phyloP scores from a whole-genome alignment of 2,888 invertebrate species.

The Lymantria monacha region DNA sequence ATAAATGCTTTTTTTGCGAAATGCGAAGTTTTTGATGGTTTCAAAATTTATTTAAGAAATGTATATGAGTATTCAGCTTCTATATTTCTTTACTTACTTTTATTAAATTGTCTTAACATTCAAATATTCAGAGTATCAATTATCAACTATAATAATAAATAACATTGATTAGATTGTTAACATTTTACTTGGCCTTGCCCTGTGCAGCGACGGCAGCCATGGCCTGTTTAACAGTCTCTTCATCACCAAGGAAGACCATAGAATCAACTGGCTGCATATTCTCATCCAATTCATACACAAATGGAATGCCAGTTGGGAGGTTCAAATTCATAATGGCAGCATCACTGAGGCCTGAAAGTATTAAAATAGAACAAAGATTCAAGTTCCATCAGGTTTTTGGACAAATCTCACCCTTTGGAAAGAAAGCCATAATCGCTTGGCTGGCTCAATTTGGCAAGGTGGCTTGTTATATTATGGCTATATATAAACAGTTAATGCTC shows the following conservation, averaged over 20 bases:
- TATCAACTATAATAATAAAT: conserved; percentile 16
- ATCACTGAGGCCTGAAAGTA: conserved; percentile 83
- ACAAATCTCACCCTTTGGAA: too few species aligned
- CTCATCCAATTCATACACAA: conserved; percentile 89
- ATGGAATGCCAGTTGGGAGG: conserved; percentile 91
- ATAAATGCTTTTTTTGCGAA: too few species aligned
- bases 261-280: conserved; percentile 86
- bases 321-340: conserved; percentile 89
- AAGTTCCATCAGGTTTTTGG: not conserved
- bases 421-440: too few species aligned
- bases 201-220: conserved; percentile 90
- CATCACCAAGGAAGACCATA: conserved; percentile 89
- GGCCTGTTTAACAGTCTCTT: conserved; percentile 88
- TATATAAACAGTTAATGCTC: too few species aligned
- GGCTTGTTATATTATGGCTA: too few species aligned
- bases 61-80: too few species aligned
- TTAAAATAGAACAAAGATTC: not conserved
- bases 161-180: conserved; percentile 1
- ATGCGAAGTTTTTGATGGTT: not conserved
- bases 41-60: conserved; percentile 16
- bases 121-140: not conserved
- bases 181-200: conserved; percentile 86
- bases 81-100: too few species aligned
- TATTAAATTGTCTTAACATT: too few species aligned
- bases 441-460: too few species aligned